Evolutionary conservation across 2,113 vertebrate genomes (phyloP).

Genomic region (Triplophysa dalaica): DNA sequence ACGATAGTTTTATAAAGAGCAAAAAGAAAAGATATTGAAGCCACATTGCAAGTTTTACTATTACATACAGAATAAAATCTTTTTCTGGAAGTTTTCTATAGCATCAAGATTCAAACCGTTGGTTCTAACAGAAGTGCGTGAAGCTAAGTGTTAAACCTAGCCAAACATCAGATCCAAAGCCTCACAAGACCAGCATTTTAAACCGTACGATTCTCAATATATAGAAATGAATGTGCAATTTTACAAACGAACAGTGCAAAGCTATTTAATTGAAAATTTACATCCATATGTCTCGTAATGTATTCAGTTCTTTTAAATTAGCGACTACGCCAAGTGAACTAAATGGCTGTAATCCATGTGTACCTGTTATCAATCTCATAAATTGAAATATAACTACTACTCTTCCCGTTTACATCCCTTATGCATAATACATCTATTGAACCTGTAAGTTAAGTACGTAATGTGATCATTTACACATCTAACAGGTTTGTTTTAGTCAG

Average conservation of each 20-base stretch:
- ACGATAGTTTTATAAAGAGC: too few relatives aligned
- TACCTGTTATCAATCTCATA: conserved; percentile 8
- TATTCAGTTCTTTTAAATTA: conserved; percentile 17
- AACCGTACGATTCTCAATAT: background rate
- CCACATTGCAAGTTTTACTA: background rate
- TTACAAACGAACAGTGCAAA: background rate
- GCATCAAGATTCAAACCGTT: too few relatives aligned
- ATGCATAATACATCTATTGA: background rate
- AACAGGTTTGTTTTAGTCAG: conserved; percentile 72
- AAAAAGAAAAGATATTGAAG: too few relatives aligned
- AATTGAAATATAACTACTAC: conserved; percentile 25
- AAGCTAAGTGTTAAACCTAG: too few relatives aligned
- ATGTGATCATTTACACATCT: conserved; percentile 2
- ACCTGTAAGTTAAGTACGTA: conserved; percentile 4
- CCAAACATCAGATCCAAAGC: background rate
- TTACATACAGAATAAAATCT: background rate
- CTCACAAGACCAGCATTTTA: background rate
- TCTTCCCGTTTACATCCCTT: background rate
- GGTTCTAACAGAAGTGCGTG: too few relatives aligned
- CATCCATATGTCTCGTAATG: background rate
- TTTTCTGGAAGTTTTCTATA: background rate
- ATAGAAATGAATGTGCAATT: background rate
- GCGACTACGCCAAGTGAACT: background rate
- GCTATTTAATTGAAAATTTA: background rate
- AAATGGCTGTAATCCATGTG: conserved; percentile 13